phyloP scores from a whole-genome alignment of 2,888 invertebrate genomes.

The Actias luna region DNA sequence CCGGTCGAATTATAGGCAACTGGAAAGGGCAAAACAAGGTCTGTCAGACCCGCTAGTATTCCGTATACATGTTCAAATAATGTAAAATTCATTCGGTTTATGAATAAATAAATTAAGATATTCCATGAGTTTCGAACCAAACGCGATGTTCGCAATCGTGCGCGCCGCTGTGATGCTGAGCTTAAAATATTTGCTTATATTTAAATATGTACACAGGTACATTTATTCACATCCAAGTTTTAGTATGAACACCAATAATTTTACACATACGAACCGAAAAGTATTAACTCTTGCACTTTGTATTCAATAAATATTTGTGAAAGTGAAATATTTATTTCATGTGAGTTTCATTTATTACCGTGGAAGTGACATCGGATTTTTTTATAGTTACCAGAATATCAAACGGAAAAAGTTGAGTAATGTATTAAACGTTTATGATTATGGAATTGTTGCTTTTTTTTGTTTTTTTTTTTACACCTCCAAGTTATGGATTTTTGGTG shows the following conservation, averaged over 20 bases:
- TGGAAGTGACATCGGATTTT: no score
- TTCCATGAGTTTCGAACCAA: constrained; percentile 36
- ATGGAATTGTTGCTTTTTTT: no score
- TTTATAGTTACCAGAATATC: no score
- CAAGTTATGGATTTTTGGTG: no score
- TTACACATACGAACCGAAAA: constrained; percentile 17
- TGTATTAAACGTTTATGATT: no score
- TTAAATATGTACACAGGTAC: constrained; percentile 34
- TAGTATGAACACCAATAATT: constrained; percentile 25
- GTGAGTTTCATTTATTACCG: background rate
- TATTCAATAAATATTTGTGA: constrained; percentile 5
- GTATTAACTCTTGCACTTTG: constrained; percentile 12
- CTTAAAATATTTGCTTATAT: constrained; percentile 45
- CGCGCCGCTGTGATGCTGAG: constrained; percentile 38
- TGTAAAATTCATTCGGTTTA: background rate
- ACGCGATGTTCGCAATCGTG: constrained; percentile 46
- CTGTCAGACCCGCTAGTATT: background rate
- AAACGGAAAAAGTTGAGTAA: no score
- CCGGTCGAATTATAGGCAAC: no score
- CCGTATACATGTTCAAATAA: no score
- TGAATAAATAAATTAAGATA: background rate
- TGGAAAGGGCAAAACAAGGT: background rate
- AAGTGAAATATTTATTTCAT: background rate
- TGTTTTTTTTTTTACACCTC: no score
- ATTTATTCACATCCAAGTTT: constrained; percentile 30